phyloP scores from a whole-genome alignment of 2,797 vertebrate genomes.

The Xerus rutilus region DNA sequence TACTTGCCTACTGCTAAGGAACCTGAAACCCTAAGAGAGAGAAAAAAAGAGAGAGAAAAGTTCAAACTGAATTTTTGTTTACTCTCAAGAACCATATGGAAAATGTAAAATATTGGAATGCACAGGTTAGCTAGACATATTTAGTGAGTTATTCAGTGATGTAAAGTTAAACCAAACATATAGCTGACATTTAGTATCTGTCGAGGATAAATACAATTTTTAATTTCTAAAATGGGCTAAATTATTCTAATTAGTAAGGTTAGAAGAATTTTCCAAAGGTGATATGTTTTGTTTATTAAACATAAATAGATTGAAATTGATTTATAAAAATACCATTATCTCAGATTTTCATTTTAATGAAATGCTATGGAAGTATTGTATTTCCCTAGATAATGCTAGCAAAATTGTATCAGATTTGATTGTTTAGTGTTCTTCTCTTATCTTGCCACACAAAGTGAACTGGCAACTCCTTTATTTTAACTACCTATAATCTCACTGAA shows the following conservation, averaged over 20 bases:
- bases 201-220: conserved; percentile 15
- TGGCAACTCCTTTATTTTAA: background rate
- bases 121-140: background rate
- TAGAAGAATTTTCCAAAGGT: conserved; percentile 28
- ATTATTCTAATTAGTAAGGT: conserved; percentile 46
- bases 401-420: conserved; percentile 38
- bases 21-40: background rate
- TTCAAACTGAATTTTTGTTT: background rate
- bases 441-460: background rate
- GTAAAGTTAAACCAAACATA: conserved; percentile 1
- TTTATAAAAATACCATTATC: conserved; percentile 1
- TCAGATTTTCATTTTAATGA: background rate
- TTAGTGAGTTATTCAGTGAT: background rate
- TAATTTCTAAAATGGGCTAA: conserved; percentile 55
- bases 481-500: background rate
- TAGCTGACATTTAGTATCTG: conserved; percentile 6
- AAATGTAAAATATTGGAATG: conserved; percentile 43
- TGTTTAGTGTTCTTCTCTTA: background rate
- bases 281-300: background rate
- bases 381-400: background rate
- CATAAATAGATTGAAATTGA: background rate
- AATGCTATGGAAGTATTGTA: background rate
- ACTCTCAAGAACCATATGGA: conserved; percentile 4
- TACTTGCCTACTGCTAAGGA: background rate
- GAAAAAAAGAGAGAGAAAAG: conserved; percentile 14